These are phyloP conservation scores for Pseudococcus longispinus DNA, from an alignment of 2,888 invertebrate species.

Conservation along the genomic window DNA sequence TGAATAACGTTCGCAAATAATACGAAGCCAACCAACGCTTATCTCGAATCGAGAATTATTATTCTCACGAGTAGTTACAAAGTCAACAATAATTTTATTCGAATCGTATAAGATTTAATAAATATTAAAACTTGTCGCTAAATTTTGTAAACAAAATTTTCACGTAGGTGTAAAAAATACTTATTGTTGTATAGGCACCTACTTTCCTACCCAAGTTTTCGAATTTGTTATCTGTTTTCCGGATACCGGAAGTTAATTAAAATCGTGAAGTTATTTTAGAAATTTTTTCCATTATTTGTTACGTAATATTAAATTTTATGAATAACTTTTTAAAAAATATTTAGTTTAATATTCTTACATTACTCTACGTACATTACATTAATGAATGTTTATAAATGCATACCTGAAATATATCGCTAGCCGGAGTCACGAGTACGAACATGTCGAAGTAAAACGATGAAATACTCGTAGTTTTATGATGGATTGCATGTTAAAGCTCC, in stretches of 20 bases:
- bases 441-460: background rate
- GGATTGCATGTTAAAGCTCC: background rate
- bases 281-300: too few relatives aligned
- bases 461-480: constrained; percentile 9
- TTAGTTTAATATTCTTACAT: background rate
- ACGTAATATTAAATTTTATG: too few relatives aligned
- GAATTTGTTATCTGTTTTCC: too few relatives aligned
- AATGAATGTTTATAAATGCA: background rate
- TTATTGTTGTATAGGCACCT: too few relatives aligned
- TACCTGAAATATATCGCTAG: background rate
- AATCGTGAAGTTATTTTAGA: too few relatives aligned
- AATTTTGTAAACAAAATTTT: too few relatives aligned
- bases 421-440: background rate
- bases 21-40: background rate
- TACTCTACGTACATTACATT: background rate
- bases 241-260: too few relatives aligned
- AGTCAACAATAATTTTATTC: background rate
- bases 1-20: constrained; percentile 25
- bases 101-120: background rate
- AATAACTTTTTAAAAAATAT: too few relatives aligned
- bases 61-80: background rate
- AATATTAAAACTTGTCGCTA: background rate
- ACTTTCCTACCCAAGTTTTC: too few relatives aligned
- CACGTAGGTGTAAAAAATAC: too few relatives aligned
- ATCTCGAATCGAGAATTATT: background rate